These are phyloP conservation scores for Lingula anatina DNA, from an alignment of 2,888 invertebrate genomes.

Conservation along the genomic window DNA sequence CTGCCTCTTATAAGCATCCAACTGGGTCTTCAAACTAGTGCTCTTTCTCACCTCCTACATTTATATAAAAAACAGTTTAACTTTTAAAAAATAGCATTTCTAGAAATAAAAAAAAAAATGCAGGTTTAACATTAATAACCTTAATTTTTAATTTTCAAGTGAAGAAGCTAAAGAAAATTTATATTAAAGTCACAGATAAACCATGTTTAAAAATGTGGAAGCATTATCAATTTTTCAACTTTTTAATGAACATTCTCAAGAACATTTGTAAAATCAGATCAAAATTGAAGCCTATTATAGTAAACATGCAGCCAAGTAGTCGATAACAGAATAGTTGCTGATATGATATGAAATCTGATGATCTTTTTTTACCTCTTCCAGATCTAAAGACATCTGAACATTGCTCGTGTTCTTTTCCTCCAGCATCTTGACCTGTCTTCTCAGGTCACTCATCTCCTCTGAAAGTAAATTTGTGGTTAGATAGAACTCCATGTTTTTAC, in stretches of 20 bases:
- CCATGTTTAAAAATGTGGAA: no score
- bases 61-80: slow-evolving; percentile 1
- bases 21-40: slow-evolving; percentile 60
- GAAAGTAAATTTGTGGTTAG: slow-evolving; percentile 10
- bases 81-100: neutral
- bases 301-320: neutral
- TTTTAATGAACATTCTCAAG: no score
- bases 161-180: no score
- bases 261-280: no score
- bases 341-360: no score
- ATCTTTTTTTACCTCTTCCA: slow-evolving; percentile 65
- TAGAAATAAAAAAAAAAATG: slow-evolving; percentile 1
- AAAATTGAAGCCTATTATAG: neutral
- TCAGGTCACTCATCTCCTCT: slow-evolving; percentile 85
- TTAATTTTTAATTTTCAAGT: no score
- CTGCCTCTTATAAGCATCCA: slow-evolving; percentile 90
- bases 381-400: slow-evolving; percentile 78
- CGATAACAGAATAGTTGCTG: no score
- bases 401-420: slow-evolving; percentile 90
- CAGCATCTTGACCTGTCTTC: slow-evolving; percentile 76
- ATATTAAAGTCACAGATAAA: no score
- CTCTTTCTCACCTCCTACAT: slow-evolving; percentile 70
- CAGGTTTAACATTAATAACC: no score
- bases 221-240: no score
- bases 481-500: neutral